Conservation (phyloP, 23 tunicate species). For the Diplosoma virens region DNA sequence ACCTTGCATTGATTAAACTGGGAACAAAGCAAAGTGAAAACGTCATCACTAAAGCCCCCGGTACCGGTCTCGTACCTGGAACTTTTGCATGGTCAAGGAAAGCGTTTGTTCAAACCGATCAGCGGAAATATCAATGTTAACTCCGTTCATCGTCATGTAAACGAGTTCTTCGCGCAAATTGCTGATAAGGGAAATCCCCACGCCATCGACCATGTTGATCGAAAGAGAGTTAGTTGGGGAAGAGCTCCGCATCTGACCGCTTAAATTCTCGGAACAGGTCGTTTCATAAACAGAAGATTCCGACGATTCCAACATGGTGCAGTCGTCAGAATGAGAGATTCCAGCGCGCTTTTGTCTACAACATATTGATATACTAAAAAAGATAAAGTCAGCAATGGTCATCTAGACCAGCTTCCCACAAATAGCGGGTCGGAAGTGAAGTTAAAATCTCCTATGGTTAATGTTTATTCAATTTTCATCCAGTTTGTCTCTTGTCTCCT, state of each 20-base stretch:
- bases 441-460: no score
- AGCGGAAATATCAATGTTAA: slow-evolving; percentile 37
- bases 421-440: no score
- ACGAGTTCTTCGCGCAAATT: slow-evolving; percentile 82
- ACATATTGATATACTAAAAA: no score
- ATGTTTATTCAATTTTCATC: no score
- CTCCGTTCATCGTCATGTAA: slow-evolving; percentile 78
- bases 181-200: slow-evolving; percentile 86
- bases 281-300: background rate
- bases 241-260: no score
- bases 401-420: no score
- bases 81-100: slow-evolving; percentile 56
- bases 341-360: slow-evolving; percentile 81
- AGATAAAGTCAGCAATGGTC: no score
- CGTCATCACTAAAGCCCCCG: no score
- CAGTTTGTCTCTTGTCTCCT: no score
- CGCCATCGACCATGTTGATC: slow-evolving; percentile 56
- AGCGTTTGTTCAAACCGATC: slow-evolving; percentile 35
- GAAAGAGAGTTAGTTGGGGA: slow-evolving; percentile 4
- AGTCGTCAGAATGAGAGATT: slow-evolving; percentile 18
- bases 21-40: no score
- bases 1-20: no score
- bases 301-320: slow-evolving; percentile 29
- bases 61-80: slow-evolving; percentile 78
- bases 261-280: no score